Evolutionary conservation across 2,888 invertebrate genomes (phyloP).

Genomic region (Drosophila colorata): DNA sequence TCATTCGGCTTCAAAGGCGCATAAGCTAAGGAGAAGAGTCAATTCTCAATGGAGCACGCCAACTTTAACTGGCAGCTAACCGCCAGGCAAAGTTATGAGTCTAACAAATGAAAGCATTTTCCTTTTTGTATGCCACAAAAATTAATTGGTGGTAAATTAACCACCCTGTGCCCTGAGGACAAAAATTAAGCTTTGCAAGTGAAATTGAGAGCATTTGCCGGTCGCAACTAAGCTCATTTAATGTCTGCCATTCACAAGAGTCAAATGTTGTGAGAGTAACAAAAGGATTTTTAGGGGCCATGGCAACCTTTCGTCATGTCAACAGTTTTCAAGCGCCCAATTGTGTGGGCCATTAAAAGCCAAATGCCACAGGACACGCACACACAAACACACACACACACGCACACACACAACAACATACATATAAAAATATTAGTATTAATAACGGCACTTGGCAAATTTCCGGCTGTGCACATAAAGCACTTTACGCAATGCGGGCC

Average conservation of each 20-base stretch:
- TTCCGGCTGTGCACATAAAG: slow-evolving; percentile 53
- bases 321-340: slow-evolving; percentile 44
- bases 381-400: slow-evolving; percentile 9
- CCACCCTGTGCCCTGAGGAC: neutral
- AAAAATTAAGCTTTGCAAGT: slow-evolving; percentile 14
- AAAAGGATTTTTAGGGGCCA: slow-evolving; percentile 16
- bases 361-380: slow-evolving; percentile 31
- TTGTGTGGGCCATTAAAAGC: slow-evolving; percentile 50
- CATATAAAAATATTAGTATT: slow-evolving; percentile 61
- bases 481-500: slow-evolving; percentile 44
- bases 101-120: neutral
- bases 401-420: neutral
- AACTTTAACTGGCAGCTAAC: neutral
- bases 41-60: neutral
- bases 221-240: slow-evolving; percentile 18
- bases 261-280: slow-evolving; percentile 31
- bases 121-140: neutral
- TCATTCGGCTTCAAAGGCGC: no score
- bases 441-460: slow-evolving; percentile 63
- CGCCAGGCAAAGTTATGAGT: neutral
- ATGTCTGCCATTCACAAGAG: slow-evolving; percentile 16
- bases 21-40: neutral
- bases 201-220: slow-evolving; percentile 7
- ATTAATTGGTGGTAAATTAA: slow-evolving; percentile 17
- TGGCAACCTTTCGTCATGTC: slow-evolving; percentile 46